Evolutionary conservation across 2,888 invertebrate genomes (phyloP).

Genomic region (Rhodophaea formosa): DNA sequence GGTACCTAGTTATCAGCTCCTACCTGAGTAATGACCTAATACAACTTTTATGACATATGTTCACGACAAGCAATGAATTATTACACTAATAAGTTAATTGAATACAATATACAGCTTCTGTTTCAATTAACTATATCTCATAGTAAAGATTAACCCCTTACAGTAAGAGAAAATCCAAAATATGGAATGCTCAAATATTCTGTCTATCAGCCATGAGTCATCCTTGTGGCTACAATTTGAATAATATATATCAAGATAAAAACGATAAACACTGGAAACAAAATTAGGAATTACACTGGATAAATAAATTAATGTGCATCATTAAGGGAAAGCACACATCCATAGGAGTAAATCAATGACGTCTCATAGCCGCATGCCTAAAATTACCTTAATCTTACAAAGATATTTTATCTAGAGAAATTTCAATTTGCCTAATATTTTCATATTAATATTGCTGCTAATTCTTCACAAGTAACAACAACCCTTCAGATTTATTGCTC

Average conservation of each 20-base stretch:
- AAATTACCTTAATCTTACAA: slow-evolving; percentile 34
- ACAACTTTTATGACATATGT: slow-evolving; percentile 45
- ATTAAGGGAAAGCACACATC: slow-evolving; percentile 8
- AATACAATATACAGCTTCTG: slow-evolving; percentile 50
- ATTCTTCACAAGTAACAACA: slow-evolving; percentile 36
- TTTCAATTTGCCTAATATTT: slow-evolving; percentile 19
- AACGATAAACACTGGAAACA: slow-evolving; percentile 55
- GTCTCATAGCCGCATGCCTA: slow-evolving; percentile 47
- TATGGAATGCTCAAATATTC: slow-evolving; percentile 67
- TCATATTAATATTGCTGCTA: slow-evolving; percentile 43
- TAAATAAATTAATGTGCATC: slow-evolving; percentile 19
- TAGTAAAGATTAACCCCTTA: slow-evolving; percentile 44
- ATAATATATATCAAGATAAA: slow-evolving; percentile 53
- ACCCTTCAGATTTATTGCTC: slow-evolving; percentile 54
- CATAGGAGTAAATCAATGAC: slow-evolving; percentile 29
- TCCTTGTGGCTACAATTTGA: slow-evolving; percentile 39
- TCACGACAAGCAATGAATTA: slow-evolving; percentile 54
- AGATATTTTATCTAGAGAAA: slow-evolving; percentile 19
- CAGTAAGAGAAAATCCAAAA: slow-evolving; percentile 49
- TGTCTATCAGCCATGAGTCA: slow-evolving; percentile 40
- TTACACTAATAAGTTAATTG: slow-evolving; percentile 53
- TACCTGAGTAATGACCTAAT: slow-evolving; percentile 42
- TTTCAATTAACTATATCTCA: slow-evolving; percentile 47
- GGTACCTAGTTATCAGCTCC: slow-evolving; percentile 27
- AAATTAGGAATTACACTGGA: slow-evolving; percentile 31